Percentiles rank a stretch among this genome's conserved stretches.
Conservation (phyloP, 2,113 vertebrate species). For the Apeltes quadracus region DNA sequence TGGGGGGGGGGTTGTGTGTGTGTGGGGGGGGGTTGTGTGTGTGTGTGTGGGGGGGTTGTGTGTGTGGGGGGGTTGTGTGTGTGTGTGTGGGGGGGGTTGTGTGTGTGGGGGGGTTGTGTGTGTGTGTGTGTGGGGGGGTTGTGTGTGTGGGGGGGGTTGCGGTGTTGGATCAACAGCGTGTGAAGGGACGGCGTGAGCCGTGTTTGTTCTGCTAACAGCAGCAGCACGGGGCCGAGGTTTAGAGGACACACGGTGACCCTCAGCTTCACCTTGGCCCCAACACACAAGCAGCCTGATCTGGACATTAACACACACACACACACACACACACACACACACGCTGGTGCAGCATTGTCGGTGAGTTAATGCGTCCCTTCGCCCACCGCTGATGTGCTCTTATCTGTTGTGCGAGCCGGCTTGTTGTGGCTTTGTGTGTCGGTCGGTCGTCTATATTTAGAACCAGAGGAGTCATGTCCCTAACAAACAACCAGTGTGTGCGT, state of each 20-base stretch:
- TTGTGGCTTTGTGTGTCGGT: constrained; percentile 59
- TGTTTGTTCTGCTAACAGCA: constrained; percentile 76
- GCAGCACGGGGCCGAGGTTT: constrained; percentile 45
- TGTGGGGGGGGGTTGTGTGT: too few relatives aligned
- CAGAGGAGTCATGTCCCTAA: constrained; percentile 72
- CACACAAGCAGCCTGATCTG: background rate
- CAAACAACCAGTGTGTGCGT: too few relatives aligned
- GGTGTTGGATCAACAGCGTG: constrained; percentile 76
- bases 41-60: too few relatives aligned
- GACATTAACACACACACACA: background rate
- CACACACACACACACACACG: constrained; percentile 5
- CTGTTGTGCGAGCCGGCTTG: constrained; percentile 62
- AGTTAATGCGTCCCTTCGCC: constrained; percentile 48
- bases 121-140: too few relatives aligned
- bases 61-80: too few relatives aligned
- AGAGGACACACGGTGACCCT: constrained; percentile 16
- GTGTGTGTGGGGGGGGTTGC: too few relatives aligned
- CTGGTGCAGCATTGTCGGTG: background rate
- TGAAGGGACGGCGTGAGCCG: constrained; percentile 37
- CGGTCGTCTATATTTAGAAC: constrained; percentile 79
- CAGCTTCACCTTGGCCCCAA: background rate
- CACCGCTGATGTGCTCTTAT: constrained; percentile 70
- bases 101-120: too few relatives aligned
- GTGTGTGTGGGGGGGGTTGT: too few relatives aligned
- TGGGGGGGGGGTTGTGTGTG: too few relatives aligned